Conservation (phyloP, 2,888 invertebrate genomes). For the Anarsia innoxiella region DNA sequence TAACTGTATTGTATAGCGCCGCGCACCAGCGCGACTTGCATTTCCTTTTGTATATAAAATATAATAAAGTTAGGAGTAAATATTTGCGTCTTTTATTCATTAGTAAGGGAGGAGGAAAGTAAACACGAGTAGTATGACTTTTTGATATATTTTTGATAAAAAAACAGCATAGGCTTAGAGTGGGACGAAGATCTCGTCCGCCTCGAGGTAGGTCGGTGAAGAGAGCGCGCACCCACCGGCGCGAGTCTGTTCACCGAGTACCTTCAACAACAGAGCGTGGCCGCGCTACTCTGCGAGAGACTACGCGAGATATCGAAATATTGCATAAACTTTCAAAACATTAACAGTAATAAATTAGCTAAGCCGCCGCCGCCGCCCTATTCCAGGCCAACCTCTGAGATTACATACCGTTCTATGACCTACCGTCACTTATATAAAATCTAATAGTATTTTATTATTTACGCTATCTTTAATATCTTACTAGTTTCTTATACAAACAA, state of each 20-base stretch:
- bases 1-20: not conserved
- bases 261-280: slow-evolving; percentile 18
- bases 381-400: no score
- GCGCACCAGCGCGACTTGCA: slow-evolving; percentile 25
- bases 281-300: slow-evolving; percentile 18
- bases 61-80: slow-evolving; percentile 55
- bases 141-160: slow-evolving; percentile 47
- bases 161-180: slow-evolving; percentile 31
- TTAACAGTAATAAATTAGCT: slow-evolving; percentile 39
- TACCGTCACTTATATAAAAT: no score
- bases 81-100: not conserved
- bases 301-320: slow-evolving; percentile 18
- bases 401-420: no score
- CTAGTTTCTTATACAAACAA: no score
- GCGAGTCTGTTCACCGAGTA: no score
- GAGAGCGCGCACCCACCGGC: no score
- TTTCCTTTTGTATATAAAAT: slow-evolving; percentile 60
- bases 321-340: slow-evolving; percentile 52
- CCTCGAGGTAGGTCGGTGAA: no score
- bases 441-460: no score
- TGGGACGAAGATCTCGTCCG: slow-evolving; percentile 18
- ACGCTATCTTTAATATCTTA: no score
- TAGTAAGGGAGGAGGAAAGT: not conserved
- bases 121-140: slow-evolving; percentile 28
- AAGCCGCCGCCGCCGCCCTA: slow-evolving; percentile 10